phyloP scores from a whole-genome alignment of 2,797 vertebrate genomes.

The Triplophysa yarkandensis region DNA sequence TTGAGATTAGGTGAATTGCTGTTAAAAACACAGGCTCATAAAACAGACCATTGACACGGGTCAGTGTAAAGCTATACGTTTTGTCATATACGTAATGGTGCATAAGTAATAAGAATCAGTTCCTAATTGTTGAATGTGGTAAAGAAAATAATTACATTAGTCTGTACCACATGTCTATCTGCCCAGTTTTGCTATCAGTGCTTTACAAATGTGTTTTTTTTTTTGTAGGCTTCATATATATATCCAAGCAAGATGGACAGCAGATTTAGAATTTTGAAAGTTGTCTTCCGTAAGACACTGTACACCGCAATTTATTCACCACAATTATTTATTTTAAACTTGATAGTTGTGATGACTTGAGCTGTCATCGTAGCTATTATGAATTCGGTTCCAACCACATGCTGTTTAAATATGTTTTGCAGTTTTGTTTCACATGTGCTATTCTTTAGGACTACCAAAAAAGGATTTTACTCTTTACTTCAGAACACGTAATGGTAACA shows the following conservation, averaged over 20 bases:
- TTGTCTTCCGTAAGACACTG: neutral
- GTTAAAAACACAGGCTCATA: slow-evolving; percentile 48
- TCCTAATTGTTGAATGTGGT: slow-evolving; percentile 18
- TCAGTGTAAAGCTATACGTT: neutral
- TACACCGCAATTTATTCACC: neutral
- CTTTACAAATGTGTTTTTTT: neutral
- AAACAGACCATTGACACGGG: slow-evolving; percentile 45
- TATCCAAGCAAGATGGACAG: slow-evolving; percentile 2
- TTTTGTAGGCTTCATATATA: slow-evolving; percentile 6
- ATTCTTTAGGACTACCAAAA: neutral
- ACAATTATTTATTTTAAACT: slow-evolving; percentile 32
- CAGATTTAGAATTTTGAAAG: slow-evolving; percentile 11
- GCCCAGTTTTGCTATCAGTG: slow-evolving; percentile 29
- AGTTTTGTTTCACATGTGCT: slow-evolving; percentile 2
- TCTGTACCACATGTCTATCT: neutral
- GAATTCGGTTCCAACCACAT: neutral
- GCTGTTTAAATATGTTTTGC: neutral
- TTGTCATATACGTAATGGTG: neutral
- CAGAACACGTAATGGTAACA: neutral
- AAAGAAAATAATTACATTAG: slow-evolving; percentile 19
- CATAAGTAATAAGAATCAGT: neutral
- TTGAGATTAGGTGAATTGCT: slow-evolving; percentile 54
- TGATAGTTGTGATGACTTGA: slow-evolving; percentile 24
- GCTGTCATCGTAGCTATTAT: slow-evolving; percentile 15
- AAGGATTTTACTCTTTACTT: neutral